These are phyloP conservation scores for Clostera curtula DNA, from an alignment of 2,888 invertebrate species.

Conservation along the genomic window DNA sequence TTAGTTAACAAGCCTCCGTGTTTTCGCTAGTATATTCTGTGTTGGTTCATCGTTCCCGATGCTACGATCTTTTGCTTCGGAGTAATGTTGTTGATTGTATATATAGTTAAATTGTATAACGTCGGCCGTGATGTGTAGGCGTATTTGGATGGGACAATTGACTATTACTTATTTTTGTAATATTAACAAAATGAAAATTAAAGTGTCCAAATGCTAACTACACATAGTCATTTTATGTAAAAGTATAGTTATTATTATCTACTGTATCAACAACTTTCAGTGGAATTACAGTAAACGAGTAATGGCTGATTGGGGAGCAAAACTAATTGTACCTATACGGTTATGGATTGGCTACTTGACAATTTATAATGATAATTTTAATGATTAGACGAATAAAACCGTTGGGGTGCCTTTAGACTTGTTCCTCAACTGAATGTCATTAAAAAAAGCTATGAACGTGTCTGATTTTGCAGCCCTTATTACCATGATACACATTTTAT, in stretches of 20 bases:
- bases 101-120: slow-evolving; percentile 23
- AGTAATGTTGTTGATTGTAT: slow-evolving; percentile 27
- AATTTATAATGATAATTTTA: slow-evolving; percentile 32
- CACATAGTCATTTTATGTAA: slow-evolving; percentile 39
- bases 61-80: slow-evolving; percentile 31
- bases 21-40: no score
- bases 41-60: no score
- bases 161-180: slow-evolving; percentile 28
- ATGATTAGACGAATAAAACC: slow-evolving; percentile 26
- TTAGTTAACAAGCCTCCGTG: no score
- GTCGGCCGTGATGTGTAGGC: slow-evolving; percentile 25
- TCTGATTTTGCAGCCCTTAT: no score
- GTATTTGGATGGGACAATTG: slow-evolving; percentile 34
- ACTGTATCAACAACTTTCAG: slow-evolving; percentile 36
- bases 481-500: no score
- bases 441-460: slow-evolving; percentile 18
- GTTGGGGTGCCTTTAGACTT: slow-evolving; percentile 51
- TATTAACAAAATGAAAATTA: slow-evolving; percentile 19
- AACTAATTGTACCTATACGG: slow-evolving; percentile 45
- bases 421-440: slow-evolving; percentile 57
- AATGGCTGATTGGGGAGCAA: slow-evolving; percentile 58
- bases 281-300: slow-evolving; percentile 46
- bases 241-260: slow-evolving; percentile 25
- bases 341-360: slow-evolving; percentile 26
- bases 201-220: slow-evolving; percentile 40